phyloP scores from a whole-genome alignment of 2,113 vertebrate species.

The Planiliza haematocheilus region DNA sequence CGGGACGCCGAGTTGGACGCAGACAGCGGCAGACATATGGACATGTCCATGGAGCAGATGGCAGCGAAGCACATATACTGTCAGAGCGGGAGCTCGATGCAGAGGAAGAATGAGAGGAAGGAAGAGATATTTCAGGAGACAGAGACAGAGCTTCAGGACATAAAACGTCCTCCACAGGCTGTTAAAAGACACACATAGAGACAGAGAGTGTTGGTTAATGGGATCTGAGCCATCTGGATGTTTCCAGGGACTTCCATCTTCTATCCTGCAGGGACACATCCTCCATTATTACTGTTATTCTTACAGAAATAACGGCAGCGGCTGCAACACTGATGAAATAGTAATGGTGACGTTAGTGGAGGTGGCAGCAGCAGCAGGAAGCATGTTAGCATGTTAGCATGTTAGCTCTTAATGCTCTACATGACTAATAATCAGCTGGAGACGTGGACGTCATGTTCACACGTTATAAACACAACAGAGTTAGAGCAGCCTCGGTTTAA shows the following conservation, averaged over 20 bases:
- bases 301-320: conserved; percentile 1
- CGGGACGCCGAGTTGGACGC: conserved; percentile 1
- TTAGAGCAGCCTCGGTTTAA: too few species aligned
- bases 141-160: conserved; percentile 45
- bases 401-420: conserved; percentile 12
- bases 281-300: conserved; percentile 30
- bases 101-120: conserved; percentile 24
- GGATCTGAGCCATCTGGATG: conserved; percentile 59
- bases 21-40: background rate
- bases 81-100: conserved; percentile 34
- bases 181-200: conserved; percentile 28
- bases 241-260: conserved; percentile 14
- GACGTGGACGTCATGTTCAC: background rate
- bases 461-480: conserved; percentile 38
- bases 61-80: conserved; percentile 45
- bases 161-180: conserved; percentile 47
- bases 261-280: background rate
- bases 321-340: conserved; percentile 9
- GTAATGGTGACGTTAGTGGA: background rate
- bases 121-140: conserved; percentile 39
- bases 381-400: too few species aligned
- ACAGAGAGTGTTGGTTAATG: conserved; percentile 39
- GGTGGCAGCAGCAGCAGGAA: background rate
- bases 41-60: conserved; percentile 52
- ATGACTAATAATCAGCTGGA: conserved; percentile 13